Percentiles rank a stretch among this genome's conserved stretches.
phyloP scores from a whole-genome alignment of 2,888 invertebrate genomes.

The Microdon myrmicae region DNA sequence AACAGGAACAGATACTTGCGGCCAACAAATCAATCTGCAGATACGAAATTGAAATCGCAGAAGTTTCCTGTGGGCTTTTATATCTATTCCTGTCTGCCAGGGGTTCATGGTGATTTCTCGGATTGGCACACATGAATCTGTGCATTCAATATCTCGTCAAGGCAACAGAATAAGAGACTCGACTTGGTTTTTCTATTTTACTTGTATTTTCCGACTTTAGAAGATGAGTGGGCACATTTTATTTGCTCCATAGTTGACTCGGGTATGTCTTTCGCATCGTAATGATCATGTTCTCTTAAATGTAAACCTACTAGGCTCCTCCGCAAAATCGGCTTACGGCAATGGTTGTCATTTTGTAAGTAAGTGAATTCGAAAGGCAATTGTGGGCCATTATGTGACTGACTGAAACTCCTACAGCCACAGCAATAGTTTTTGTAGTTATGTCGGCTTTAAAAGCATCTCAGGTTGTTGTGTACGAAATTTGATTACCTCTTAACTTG shows the following conservation, averaged over 20 bases:
- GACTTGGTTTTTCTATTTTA: not conserved
- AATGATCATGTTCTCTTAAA: slow-evolving; percentile 41
- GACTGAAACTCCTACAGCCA: too few species aligned
- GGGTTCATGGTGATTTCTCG: slow-evolving; percentile 10
- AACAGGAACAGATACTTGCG: slow-evolving; percentile 21
- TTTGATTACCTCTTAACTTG: too few species aligned
- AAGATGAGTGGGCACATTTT: slow-evolving; percentile 4
- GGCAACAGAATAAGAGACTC: slow-evolving; percentile 5
- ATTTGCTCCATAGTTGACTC: not conserved
- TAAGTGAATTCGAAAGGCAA: slow-evolving; percentile 10
- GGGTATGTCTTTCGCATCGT: slow-evolving; percentile 35
- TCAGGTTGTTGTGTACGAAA: too few species aligned
- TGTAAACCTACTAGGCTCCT: slow-evolving; percentile 35
- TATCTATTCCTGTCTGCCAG: slow-evolving; percentile 22
- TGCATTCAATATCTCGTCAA: slow-evolving; percentile 16
- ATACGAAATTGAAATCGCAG: slow-evolving; percentile 46
- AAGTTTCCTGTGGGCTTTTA: slow-evolving; percentile 39
- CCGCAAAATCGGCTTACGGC: slow-evolving; percentile 40
- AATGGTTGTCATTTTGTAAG: slow-evolving; percentile 28
- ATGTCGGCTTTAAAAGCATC: too few species aligned
- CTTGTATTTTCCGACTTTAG: slow-evolving; percentile 4
- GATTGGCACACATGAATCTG: slow-evolving; percentile 24
- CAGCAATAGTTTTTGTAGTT: too few species aligned
- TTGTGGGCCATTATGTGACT: slow-evolving; percentile 23
- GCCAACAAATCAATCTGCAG: slow-evolving; percentile 49